phyloP scores from a whole-genome alignment of 37 sponge, comb jelly and placozoan genomes.

The Crambe crambe region DNA sequence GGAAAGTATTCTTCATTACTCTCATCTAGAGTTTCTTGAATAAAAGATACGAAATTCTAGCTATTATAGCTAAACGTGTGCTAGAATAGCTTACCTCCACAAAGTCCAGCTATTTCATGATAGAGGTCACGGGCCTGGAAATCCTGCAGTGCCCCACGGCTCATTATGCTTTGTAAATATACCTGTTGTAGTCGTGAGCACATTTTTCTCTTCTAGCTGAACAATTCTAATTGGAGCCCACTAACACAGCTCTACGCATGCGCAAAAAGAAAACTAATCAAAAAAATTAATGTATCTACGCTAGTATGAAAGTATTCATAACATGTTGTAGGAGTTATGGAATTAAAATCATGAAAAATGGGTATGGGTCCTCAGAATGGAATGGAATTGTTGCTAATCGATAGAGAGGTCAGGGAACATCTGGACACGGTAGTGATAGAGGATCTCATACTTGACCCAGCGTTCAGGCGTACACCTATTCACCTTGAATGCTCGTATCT shows the following conservation, averaged over 20 bases:
- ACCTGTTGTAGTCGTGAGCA: not conserved
- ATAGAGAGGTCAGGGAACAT: constrained; percentile 92
- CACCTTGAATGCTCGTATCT: constrained; percentile 59
- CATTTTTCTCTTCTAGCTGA: not conserved
- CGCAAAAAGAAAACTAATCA: too few species aligned
- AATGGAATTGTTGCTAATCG: constrained; percentile 38
- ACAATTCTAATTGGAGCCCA: too few species aligned
- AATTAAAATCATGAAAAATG: not conserved
- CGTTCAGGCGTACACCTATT: constrained; percentile 56
- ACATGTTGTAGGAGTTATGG: not conserved
- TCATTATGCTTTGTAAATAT: not conserved
- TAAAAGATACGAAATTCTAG: not conserved
- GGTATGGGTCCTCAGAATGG: not conserved
- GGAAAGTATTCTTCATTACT: not conserved
- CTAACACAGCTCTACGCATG: too few species aligned
- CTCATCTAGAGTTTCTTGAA: not conserved
- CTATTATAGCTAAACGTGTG: not conserved
- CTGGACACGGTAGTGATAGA: constrained; percentile 81
- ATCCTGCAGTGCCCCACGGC: not conserved
- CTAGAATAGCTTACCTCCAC: not conserved
- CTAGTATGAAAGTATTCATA: not conserved
- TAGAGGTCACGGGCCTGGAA: not conserved
- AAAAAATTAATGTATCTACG: too few species aligned
- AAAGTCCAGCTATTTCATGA: not conserved
- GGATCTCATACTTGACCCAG: constrained; percentile 92